Evolutionary conservation across 2,797 vertebrate species (phyloP).

Genomic region (Anabas testudineus): DNA sequence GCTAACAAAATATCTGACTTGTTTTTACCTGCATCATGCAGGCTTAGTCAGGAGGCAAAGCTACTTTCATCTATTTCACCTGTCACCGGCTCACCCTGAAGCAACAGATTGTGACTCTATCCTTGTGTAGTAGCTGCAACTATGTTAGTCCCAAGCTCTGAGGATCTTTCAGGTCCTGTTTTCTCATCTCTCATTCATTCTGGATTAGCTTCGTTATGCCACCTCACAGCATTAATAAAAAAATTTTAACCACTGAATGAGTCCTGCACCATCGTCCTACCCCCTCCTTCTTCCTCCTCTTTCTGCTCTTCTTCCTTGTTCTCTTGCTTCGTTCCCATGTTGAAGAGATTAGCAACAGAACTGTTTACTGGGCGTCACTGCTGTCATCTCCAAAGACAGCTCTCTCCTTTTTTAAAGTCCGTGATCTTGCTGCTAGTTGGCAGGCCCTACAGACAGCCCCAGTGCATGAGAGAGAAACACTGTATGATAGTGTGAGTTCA

Average conservation of each 20-base stretch:
- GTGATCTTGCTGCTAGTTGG: constrained; percentile 63
- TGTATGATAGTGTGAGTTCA: constrained; percentile 57
- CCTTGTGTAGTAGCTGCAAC: constrained; percentile 48
- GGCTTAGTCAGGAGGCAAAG: constrained; percentile 33
- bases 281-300: not conserved
- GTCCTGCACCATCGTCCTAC: constrained; percentile 35
- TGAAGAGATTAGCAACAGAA: constrained; percentile 63
- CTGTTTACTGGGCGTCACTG: constrained; percentile 62
- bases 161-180: constrained; percentile 55
- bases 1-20: constrained; percentile 44
- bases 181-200: constrained; percentile 59
- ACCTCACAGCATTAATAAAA: constrained; percentile 42
- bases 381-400: constrained; percentile 69
- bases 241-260: constrained; percentile 36
- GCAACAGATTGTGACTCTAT: constrained; percentile 61
- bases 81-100: constrained; percentile 52
- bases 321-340: constrained; percentile 48
- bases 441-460: constrained; percentile 67
- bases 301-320: constrained; percentile 32
- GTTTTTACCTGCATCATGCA: constrained; percentile 55
- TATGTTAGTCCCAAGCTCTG: constrained; percentile 50
- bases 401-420: constrained; percentile 57
- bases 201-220: constrained; percentile 52
- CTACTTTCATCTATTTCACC: constrained; percentile 50
- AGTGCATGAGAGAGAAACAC: constrained; percentile 53